These are phyloP conservation scores for Busseola fusca DNA, from an alignment of 2,888 invertebrate genomes.

Conservation along the genomic window DNA sequence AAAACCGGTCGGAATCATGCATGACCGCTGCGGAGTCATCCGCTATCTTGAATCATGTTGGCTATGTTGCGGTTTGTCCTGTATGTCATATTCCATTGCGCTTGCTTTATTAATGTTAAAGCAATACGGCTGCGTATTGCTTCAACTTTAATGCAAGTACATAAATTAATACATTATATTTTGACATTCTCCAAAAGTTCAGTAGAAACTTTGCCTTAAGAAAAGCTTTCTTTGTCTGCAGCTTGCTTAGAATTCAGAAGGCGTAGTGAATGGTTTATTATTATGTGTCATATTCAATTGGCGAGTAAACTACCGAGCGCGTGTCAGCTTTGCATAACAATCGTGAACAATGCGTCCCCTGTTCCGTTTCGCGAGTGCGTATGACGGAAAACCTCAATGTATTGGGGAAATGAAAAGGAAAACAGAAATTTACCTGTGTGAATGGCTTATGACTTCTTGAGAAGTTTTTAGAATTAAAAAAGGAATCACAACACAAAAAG, in stretches of 20 bases:
- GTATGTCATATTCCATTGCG: slow-evolving; percentile 64
- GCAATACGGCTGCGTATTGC: slow-evolving; percentile 39
- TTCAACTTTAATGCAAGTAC: slow-evolving; percentile 35
- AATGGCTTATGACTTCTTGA: not conserved
- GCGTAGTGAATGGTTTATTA: slow-evolving; percentile 67
- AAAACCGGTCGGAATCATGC: slow-evolving; percentile 84
- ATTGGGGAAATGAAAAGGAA: slow-evolving; percentile 55
- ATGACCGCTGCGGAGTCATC: slow-evolving; percentile 81
- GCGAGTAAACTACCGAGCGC: slow-evolving; percentile 72
- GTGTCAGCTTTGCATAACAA: slow-evolving; percentile 80
- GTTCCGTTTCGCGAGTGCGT: slow-evolving; percentile 66
- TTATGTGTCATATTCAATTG: slow-evolving; percentile 74
- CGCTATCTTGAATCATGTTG: slow-evolving; percentile 79
- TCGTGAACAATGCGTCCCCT: slow-evolving; percentile 69
- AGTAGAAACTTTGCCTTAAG: slow-evolving; percentile 17
- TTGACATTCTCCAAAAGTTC: slow-evolving; percentile 46
- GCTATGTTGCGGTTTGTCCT: slow-evolving; percentile 67
- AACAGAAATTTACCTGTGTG: slow-evolving; percentile 14
- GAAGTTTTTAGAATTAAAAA: slow-evolving; percentile 24
- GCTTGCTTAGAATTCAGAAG: slow-evolving; percentile 64
- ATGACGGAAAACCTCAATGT: slow-evolving; percentile 61
- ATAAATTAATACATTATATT: slow-evolving; percentile 42
- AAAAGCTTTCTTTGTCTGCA: slow-evolving; percentile 61
- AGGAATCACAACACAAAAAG: too few relatives aligned
- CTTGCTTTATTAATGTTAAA: too few relatives aligned